phyloP scores from a whole-genome alignment of 2,888 invertebrate genomes.

The Pterobdella sp. region DNA sequence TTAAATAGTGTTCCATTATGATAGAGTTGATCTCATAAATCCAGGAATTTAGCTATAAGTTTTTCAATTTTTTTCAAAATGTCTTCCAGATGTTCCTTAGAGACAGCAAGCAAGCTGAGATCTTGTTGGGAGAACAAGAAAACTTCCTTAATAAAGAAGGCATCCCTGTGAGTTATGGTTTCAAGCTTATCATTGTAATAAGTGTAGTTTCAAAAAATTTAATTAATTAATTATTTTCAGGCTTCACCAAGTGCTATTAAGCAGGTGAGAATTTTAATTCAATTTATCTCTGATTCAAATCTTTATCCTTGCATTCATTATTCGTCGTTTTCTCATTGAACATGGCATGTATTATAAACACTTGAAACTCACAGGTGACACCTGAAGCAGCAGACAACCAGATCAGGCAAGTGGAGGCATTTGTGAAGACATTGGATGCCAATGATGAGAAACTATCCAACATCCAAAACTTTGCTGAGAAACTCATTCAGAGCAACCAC shows the following conservation, averaged over 20 bases:
- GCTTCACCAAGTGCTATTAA: constrained; percentile 43
- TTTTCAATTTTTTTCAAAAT: neutral
- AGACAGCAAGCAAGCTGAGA: constrained; percentile 94
- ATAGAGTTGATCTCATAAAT: neutral
- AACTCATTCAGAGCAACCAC: constrained; percentile 77
- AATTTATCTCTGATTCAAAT: neutral
- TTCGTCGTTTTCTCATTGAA: neutral
- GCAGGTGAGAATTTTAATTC: constrained; percentile 41
- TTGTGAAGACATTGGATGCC: constrained; percentile 98
- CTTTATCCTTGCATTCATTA: neutral
- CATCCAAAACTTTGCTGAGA: constrained; percentile 84
- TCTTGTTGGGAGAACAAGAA: constrained; percentile 92
- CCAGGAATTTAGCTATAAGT: neutral
- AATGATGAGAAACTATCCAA: constrained; percentile 98
- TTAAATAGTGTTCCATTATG: too few species aligned
- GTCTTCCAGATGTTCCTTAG: constrained; percentile 69
- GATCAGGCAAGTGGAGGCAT: constrained; percentile 94
- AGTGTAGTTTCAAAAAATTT: neutral
- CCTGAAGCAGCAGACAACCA: constrained; percentile 94
- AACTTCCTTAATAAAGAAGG: constrained; percentile 94
- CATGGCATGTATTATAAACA: neutral
- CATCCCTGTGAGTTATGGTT: constrained; percentile 68
- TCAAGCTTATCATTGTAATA: too few species aligned
- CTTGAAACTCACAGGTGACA: constrained; percentile 55
- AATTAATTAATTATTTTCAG: constrained; percentile 35